phyloP scores from a whole-genome alignment of 1,140 invertebrate genomes.

The Hylaeus anthracinus region DNA sequence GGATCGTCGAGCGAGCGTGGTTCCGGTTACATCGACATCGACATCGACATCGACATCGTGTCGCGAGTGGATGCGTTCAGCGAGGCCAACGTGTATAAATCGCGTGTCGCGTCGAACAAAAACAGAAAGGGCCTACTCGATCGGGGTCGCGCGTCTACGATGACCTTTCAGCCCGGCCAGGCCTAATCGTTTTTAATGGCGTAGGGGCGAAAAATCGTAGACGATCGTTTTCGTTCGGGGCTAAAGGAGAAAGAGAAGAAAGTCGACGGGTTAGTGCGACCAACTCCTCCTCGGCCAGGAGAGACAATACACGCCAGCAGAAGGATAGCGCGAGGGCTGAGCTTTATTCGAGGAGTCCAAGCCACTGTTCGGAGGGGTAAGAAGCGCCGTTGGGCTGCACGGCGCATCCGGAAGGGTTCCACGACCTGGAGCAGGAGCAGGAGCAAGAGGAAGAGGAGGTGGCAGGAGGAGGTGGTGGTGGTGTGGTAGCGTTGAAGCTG shows the following conservation, averaged over 20 bases:
- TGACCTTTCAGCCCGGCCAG: neutral
- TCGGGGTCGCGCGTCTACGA: neutral
- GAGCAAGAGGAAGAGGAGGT: constrained; percentile 19
- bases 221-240: neutral
- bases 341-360: constrained; percentile 5
- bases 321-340: neutral
- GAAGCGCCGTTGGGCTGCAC: constrained; percentile 23
- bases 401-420: constrained; percentile 33
- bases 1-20: neutral
- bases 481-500: constrained; percentile 49
- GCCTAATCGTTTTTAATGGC: constrained; percentile 38
- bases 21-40: constrained; percentile 20
- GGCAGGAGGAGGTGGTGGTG: constrained; percentile 39
- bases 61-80: neutral
- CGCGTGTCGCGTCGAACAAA: too few relatives aligned
- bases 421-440: constrained; percentile 58
- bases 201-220: neutral
- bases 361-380: constrained; percentile 17
- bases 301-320: neutral
- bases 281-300: neutral
- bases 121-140: neutral
- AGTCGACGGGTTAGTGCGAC: neutral
- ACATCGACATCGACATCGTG: neutral
- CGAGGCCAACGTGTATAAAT: neutral
- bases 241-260: constrained; percentile 2